phyloP scores from a whole-genome alignment of 92 coral and sea anemone species.

The Diadumene lineata region DNA sequence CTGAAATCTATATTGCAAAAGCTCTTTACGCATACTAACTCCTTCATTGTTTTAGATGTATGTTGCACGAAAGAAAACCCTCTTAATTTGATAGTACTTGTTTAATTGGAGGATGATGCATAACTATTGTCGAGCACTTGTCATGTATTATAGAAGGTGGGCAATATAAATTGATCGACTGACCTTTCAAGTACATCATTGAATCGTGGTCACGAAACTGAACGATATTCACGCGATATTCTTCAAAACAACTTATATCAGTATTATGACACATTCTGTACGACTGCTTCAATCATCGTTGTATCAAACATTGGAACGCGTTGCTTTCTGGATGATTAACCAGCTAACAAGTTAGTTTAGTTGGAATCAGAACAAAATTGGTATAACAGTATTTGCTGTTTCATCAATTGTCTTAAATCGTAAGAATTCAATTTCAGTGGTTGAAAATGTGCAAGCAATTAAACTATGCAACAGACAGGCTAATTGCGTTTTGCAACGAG shows the following conservation, averaged over 20 bases:
- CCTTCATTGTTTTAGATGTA: neutral
- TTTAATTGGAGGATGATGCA: constrained; percentile 1
- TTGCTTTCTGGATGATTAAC: neutral
- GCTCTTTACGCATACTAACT: no score
- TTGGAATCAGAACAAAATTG: no score
- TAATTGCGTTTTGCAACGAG: neutral
- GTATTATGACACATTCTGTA: neutral
- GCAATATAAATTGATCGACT: neutral
- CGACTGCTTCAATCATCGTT: neutral
- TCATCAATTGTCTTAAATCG: no score
- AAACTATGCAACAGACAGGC: neutral
- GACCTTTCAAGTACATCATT: constrained; percentile 9
- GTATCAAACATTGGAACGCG: neutral
- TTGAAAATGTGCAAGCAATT: neutral
- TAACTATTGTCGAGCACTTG: neutral
- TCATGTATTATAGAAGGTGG: neutral
- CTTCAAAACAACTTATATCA: neutral
- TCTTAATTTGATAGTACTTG: neutral
- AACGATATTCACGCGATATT: constrained; percentile 14
- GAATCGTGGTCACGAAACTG: constrained; percentile 7
- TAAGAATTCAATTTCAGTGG: no score
- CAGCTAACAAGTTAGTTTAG: no score
- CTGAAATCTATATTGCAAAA: no score
- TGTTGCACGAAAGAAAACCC: neutral
- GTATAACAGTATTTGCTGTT: no score